Evolutionary conservation across 64 coral and sea anemone genomes (phyloP), one percentile per base, ranked within the genome.

Genomic region (Stichodactyla mertensii): DNA sequence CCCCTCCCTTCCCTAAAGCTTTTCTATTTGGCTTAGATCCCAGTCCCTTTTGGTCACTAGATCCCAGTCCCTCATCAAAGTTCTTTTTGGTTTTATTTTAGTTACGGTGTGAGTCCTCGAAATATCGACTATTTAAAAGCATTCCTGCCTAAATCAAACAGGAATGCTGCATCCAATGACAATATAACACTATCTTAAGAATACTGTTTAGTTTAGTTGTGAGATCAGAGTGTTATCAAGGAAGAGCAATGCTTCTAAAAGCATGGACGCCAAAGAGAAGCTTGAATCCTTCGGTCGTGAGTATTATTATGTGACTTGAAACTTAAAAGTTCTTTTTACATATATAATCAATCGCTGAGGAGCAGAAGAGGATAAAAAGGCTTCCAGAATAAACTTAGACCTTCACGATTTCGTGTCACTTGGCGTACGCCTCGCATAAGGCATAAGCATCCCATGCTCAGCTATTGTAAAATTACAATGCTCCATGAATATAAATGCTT

Each of bases 251-350:
- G 83, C 83, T 85, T 26, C 57, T 85, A 20, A 36, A 56, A 85
- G 26, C 55, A 85, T 85, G 83, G 83, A 85, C 55, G 83, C 83
- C 55, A 85, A 85, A 85, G 54, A 85, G 11, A 16, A 85, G 60
- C 83, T 85, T 28, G 56, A 58, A 61, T 85, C 83, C 4, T 82
- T 82, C 55, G 80, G 80, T 18, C 80, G 80, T 82, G 55, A 82
- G 80, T 82, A 82, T 55, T 16, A 11, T 69, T 9, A 69, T 27
- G 62, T 66, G 62, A 23, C 24, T 74, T 74, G 24, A 74, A 74
- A 23, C 12, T 31, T 74, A 12, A 74, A 12, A 20, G 18, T 36
- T 4, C 16, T 4, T 74, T 31, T 12, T 31, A 31, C 4, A 31
- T n/a, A 74, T n/a, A 74, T 74, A 3, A 6, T 11, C 10, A 74